A percentile compares a stretch with the other conserved stretches of the same genome.
Conservation (phyloP, 2,888 invertebrate species). For the Drosophila robusta region DNA sequence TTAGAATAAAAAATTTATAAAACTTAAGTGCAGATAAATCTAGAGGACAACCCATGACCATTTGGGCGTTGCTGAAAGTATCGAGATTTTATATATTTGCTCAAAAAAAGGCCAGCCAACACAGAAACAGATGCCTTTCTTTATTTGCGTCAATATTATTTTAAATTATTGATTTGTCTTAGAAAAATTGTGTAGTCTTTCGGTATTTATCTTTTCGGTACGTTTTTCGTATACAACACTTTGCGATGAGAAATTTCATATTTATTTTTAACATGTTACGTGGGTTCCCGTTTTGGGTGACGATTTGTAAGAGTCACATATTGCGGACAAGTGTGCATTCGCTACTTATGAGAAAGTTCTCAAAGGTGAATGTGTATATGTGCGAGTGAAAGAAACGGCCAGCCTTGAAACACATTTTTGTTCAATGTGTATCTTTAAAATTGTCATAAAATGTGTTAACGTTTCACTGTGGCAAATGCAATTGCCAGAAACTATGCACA, state of each 20-base stretch:
- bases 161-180: too few relatives aligned
- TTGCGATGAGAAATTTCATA: slow-evolving; percentile 24
- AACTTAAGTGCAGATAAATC: too few relatives aligned
- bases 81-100: too few relatives aligned
- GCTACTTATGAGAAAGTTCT: slow-evolving; percentile 50
- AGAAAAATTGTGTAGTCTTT: slow-evolving; percentile 41
- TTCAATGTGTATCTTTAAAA: slow-evolving; percentile 16
- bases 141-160: neutral
- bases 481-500: slow-evolving; percentile 17
- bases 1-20: too few relatives aligned
- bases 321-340: slow-evolving; percentile 56
- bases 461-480: slow-evolving; percentile 16
- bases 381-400: slow-evolving; percentile 44
- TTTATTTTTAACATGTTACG: slow-evolving; percentile 51
- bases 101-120: slow-evolving; percentile 19
- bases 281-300: slow-evolving; percentile 36
- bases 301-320: slow-evolving; percentile 51
- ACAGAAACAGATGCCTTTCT: slow-evolving; percentile 13
- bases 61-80: too few relatives aligned
- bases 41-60: too few relatives aligned
- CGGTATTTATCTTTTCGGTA: slow-evolving; percentile 15
- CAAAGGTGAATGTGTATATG: slow-evolving; percentile 24
- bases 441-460: slow-evolving; percentile 16
- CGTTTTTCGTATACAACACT: slow-evolving; percentile 20
- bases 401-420: slow-evolving; percentile 66